Base-by-base conservation (phyloP, 2,113 vertebrate species). In the Antechinus stuartii region DNA sequence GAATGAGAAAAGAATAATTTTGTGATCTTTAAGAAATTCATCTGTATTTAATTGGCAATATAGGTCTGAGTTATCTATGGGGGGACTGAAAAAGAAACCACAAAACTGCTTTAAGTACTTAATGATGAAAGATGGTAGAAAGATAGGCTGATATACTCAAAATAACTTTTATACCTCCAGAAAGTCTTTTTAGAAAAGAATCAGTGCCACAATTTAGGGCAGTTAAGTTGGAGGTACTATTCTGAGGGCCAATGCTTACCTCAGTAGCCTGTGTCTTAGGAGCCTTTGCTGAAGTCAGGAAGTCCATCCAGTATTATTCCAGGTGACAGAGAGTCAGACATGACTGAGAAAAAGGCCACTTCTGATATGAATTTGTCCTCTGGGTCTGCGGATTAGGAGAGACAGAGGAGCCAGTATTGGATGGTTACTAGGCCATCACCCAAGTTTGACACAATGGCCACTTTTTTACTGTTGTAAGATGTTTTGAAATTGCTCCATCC, bases 331-430 rank as follows among this genome's bases (percentile, higher is more conserved):
- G 24, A 35, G 9, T 93, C 27, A 92, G 0, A 91, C 1, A 19
- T 46, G 25, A 94, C 76, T 89, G 30, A 92, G 68, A 92, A 94
- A 92, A 42, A 92, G 49, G 90, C 6, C 52, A 93, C 23, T 94
- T 54, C 42, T 54, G 47, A 27, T 91, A 50, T 10, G 54, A 54
- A 90, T 93, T 49, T 91, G 24, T 47, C 54, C 42, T 49, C 68
- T 30, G 30, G 2, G 46, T 92, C 90, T 91, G 26, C 90, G 68
- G 54, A 93, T 89, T 42, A 95, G 54, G 19, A 90, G 90, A 94
- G 52, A 56, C 42, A 95, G 68, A 94, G 93, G 27, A 90, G 42
- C 22, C 90, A 93, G 35, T 35, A 68, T 0, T 14, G 90, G 89
- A 92, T 76, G 92, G 24, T 56, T 68, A n/a, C n/a, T 27, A 89